phyloP scores from a whole-genome alignment of 1,140 invertebrate genomes.

The Papilio helenus region DNA sequence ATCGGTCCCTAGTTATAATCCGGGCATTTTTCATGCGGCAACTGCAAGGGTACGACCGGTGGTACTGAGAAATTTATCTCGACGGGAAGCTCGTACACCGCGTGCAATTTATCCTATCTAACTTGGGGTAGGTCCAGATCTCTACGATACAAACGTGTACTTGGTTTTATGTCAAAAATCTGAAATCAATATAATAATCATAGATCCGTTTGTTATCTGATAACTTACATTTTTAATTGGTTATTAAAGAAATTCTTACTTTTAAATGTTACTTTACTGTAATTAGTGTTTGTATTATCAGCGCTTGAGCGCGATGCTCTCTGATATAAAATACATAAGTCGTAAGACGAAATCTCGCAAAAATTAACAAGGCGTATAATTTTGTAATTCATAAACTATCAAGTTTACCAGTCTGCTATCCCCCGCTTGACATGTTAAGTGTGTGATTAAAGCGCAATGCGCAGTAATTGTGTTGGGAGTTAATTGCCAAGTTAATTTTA shows the following conservation, averaged over 20 bases:
- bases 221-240: neutral
- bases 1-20: slow-evolving; percentile 81
- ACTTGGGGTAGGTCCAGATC: slow-evolving; percentile 32
- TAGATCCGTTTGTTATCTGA: no score
- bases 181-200: neutral
- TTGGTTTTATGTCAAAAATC: neutral
- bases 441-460: slow-evolving; percentile 42
- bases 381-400: slow-evolving; percentile 55
- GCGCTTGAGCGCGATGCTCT: neutral
- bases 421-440: slow-evolving; percentile 47
- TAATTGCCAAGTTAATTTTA: slow-evolving; percentile 54
- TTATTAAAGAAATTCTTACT: neutral
- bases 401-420: slow-evolving; percentile 57
- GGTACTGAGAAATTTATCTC: slow-evolving; percentile 74
- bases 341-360: slow-evolving; percentile 43
- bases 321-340: neutral
- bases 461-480: slow-evolving; percentile 57
- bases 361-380: slow-evolving; percentile 51
- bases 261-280: neutral
- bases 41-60: slow-evolving; percentile 54
- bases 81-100: slow-evolving; percentile 51
- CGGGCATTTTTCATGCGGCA: slow-evolving; percentile 79
- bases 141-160: neutral
- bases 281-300: neutral
- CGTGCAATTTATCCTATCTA: slow-evolving; percentile 63